A percentile compares a stretch with the other conserved stretches of the same genome.
These are phyloP conservation scores for Montipora cactus DNA, from an alignment of 64 coral and sea anemone species.

Conservation along the genomic window DNA sequence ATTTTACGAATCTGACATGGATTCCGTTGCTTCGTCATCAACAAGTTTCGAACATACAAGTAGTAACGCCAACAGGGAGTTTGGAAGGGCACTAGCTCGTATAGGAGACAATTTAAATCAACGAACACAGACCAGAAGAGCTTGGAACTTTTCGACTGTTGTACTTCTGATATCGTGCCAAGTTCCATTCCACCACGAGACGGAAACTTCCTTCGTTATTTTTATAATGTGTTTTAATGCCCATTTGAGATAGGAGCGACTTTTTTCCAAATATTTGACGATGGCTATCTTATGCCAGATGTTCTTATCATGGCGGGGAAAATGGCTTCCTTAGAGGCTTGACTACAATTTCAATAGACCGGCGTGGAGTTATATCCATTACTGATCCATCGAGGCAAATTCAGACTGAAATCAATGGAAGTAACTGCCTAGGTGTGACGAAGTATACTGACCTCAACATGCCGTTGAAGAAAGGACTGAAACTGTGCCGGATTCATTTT, in stretches of 20 bases:
- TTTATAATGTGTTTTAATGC: slow-evolving; percentile 15
- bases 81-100: slow-evolving; percentile 20
- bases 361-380: too few relatives aligned
- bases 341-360: too few relatives aligned
- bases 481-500: not conserved
- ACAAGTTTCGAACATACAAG: too few relatives aligned
- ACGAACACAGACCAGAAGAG: not conserved
- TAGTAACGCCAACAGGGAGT: not conserved
- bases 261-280: not conserved
- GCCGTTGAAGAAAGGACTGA: not conserved
- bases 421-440: not conserved
- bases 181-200: not conserved
- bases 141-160: not conserved
- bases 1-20: not conserved
- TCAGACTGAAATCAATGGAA: too few relatives aligned
- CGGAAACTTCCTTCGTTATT: not conserved
- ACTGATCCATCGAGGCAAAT: too few relatives aligned
- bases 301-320: not conserved
- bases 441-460: not conserved
- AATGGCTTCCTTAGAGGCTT: not conserved
- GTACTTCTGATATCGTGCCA: not conserved
- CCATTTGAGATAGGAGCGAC: not conserved
- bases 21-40: not conserved
- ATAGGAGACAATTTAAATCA: slow-evolving; percentile 53
- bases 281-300: not conserved